Conservation (phyloP, 2,797 vertebrate species). For the Buceros bicornis region DNA sequence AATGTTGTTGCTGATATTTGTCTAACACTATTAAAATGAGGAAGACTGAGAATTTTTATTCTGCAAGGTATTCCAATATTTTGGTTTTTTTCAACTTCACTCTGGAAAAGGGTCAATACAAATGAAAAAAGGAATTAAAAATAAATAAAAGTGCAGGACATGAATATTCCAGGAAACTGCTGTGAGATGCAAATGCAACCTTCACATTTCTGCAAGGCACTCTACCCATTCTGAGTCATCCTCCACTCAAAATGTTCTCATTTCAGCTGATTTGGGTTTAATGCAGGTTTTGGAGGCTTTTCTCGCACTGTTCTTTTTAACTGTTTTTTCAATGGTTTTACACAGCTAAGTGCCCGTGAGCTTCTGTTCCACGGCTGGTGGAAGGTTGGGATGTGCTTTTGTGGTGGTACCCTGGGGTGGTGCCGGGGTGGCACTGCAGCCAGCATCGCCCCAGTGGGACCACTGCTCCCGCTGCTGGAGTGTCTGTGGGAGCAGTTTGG, state of each 20-base stretch:
- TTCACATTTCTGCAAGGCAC: not conserved
- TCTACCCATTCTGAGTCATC: accelerated
- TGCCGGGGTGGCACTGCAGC: no score
- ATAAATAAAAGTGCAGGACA: not conserved
- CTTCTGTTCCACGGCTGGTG: not conserved
- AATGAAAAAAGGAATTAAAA: not conserved
- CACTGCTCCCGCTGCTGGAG: accelerated
- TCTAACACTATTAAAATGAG: not conserved
- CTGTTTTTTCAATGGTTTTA: not conserved
- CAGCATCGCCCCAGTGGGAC: accelerated
- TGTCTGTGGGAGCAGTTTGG: accelerated
- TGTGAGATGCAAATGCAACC: not conserved
- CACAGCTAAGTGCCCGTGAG: accelerated
- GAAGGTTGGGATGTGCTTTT: not conserved
- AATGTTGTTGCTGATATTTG: not conserved
- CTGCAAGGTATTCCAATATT: not conserved
- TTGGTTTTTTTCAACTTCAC: not conserved
- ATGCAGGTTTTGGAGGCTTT: not conserved
- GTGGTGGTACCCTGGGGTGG: accelerated
- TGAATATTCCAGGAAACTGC: not conserved
- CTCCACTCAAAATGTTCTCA: not conserved
- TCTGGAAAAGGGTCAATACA: not conserved
- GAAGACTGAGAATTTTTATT: not conserved
- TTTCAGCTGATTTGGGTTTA: not conserved
- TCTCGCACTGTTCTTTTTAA: not conserved